phyloP scores from a whole-genome alignment of 2,888 invertebrate species.

The Hesperia comma region DNA sequence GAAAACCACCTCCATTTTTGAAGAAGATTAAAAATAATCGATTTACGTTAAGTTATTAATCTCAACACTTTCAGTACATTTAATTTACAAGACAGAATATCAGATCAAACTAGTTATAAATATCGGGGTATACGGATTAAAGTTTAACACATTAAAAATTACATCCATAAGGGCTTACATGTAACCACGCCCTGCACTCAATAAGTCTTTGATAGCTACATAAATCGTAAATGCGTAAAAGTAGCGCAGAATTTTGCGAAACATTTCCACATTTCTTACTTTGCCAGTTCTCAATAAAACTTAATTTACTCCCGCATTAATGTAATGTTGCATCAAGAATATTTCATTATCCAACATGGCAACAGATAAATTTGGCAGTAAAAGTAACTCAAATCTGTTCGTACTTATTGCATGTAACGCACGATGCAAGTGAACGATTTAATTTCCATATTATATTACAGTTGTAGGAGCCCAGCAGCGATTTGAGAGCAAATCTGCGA shows the following conservation, averaged over 20 bases:
- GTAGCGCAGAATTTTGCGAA: slow-evolving; percentile 20
- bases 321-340: slow-evolving; percentile 13
- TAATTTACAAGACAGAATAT: no score
- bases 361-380: slow-evolving; percentile 6
- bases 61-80: no score
- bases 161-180: neutral
- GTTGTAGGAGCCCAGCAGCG: neutral
- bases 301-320: slow-evolving; percentile 24
- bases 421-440: neutral
- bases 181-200: slow-evolving; percentile 8
- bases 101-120: no score
- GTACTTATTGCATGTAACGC: neutral
- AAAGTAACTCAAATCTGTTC: neutral
- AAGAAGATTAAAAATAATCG: no score
- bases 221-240: slow-evolving; percentile 6
- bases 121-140: no score
- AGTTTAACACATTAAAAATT: no score
- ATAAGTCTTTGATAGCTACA: neutral
- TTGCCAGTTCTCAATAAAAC: slow-evolving; percentile 22
- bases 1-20: no score
- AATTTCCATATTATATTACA: slow-evolving; percentile 4
- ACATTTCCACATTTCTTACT: slow-evolving; percentile 14
- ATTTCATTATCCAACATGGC: slow-evolving; percentile 12
- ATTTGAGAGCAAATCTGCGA: neutral
- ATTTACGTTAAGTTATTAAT: no score